Evolutionary conservation across 2,113 vertebrate genomes (phyloP).

Genomic region (Callochromis pleurospilus): DNA sequence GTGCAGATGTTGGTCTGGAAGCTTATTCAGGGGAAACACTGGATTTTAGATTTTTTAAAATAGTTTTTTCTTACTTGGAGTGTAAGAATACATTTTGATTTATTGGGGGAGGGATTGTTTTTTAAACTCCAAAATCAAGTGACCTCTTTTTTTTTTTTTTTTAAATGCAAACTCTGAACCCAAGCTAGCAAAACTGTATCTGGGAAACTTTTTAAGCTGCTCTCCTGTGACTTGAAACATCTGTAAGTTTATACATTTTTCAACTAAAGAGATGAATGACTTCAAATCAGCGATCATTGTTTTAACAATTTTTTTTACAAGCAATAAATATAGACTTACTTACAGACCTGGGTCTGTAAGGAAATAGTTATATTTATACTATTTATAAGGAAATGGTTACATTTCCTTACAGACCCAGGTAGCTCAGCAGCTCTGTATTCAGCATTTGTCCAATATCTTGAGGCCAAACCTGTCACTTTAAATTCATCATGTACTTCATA

Average conservation of each 20-base stretch:
- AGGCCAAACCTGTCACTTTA: neutral
- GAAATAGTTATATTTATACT: neutral
- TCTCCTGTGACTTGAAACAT: neutral
- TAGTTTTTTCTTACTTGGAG: neutral
- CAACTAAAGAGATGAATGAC: neutral
- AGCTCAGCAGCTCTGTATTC: neutral
- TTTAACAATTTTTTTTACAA: neutral
- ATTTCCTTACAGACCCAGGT: neutral
- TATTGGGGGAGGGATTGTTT: rapidly evolving
- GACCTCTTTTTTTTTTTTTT: neutral
- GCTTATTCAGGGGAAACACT: neutral
- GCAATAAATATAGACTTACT: neutral
- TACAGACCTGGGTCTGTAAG: neutral
- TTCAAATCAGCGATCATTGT: neutral
- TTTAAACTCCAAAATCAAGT: neutral
- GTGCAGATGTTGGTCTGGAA: neutral
- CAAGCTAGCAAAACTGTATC: neutral
- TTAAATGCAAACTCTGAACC: neutral
- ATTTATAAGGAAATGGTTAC: neutral
- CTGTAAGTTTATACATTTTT: neutral
- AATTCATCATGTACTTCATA: neutral
- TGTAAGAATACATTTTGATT: neutral
- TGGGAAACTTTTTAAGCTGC: neutral
- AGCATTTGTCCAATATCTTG: neutral
- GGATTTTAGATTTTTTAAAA: rapidly evolving